Evolutionary conservation across 2,797 vertebrate genomes (phyloP), one percentile per base, ranked within the genome.

Genomic region (Pelobates cultripes): DNA sequence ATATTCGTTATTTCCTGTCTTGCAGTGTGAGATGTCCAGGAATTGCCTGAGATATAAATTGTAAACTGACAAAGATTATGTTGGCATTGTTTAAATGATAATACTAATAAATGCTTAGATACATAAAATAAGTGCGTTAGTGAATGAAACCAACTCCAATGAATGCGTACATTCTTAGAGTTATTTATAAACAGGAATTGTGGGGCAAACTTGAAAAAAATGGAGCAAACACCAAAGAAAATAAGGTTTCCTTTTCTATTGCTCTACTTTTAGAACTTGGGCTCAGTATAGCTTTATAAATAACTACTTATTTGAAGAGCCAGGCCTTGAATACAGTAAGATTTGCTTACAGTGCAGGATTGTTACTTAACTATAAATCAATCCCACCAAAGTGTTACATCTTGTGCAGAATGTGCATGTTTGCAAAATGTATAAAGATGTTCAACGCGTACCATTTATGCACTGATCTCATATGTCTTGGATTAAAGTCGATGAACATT

Each of bases 1-100:
- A 69, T 66, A 71, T 43, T 77, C 66, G 67, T 77, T 77, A 75
- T 75, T 71, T 76, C 79, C 73, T 64, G 10, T 70, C 55, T 81
- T 66, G 43, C 73, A 12, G 57, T 57, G 45, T 81, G 73, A 76
- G 73, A 71, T 81, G 78, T 68, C 78, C 28, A 28, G 2, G 28
- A 28, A 28, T 28, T 28, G 28, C 28, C 28, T 28, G 28, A 28
- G 28, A 28, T 28, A n/a, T n/a, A 28, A 28, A 28, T 28, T 28
- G 28, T 28, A 28, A 28, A 28, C 28, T 28, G 28, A 28, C 28
- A 28, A 28, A 28, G 28, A 28, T 28, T 28, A 28, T 28, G 28
- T 2, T 28, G 28, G 28, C 28, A 28, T 28, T 28, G 28, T 28
- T 28, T 28, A 28, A 28, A 1, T 28, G 28, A 28, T 28, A 28